Evolutionary conservation across 2,113 vertebrate species (phyloP), one percentile per base, ranked within the genome.

Genomic region (Regulus satrapa): DNA sequence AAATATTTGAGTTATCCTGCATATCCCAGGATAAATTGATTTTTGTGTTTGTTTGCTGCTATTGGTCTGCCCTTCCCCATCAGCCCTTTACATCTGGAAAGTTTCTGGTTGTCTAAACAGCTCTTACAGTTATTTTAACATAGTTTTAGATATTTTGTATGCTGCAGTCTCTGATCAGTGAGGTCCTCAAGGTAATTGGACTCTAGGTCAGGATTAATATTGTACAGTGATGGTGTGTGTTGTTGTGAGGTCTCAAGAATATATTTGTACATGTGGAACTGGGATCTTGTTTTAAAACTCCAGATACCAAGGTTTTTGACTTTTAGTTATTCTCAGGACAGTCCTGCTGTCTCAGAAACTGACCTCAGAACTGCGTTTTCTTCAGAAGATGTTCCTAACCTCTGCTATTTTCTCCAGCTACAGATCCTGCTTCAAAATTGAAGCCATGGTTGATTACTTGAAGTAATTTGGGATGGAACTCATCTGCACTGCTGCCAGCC

Each of bases 371-470:
- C 3, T 66, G 38, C 46, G 10, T 92, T 88, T 90, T 95, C 83
- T 88, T 80, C 85, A 91, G 87, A 81, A 89, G 80, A 52, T 88
- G 80, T 64, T 68, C 12, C 36, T 38, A 28, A 94, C 40, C 59
- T 82, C 91, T 84, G 62, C 71, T 80, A 11, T 67, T 81, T 49
- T 34, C 71, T 88, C 68, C 59, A 59, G 55, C 88, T 95, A 96
- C 81, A 96, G 93, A 92, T 91, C 88, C 93, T 90, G 90, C 89
- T 92, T 95, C 97, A 97, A 66, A 96, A 95, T 86, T 96, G 93
- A 80, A 97, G 94, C 91, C 62, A 49, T 28, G 36, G 89, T 94
- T 85, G 95, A 95, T 95, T 97, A 97, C 87, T 95, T 97, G 94
- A 96, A 93, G 82, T 95, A 85, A 93, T 88, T 87, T 85, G 85